Evolutionary conservation across 1,140 invertebrate species (phyloP).

Genomic region (Harlomillsia oculata): DNA sequence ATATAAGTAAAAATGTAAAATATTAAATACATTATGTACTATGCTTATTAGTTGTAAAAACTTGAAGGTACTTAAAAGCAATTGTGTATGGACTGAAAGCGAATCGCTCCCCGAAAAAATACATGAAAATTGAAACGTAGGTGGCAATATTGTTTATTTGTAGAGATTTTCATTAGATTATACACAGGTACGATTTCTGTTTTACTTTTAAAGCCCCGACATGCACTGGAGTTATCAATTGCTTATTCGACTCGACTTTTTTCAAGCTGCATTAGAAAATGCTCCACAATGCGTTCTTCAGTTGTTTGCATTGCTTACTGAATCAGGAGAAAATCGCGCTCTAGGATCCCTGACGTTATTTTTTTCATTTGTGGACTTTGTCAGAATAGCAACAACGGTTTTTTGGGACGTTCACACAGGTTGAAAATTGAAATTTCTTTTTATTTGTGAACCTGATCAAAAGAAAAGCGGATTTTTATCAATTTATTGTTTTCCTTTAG

Average conservation of each 20-base stretch:
- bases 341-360: constrained; percentile 19
- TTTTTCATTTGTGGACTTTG: constrained; percentile 31
- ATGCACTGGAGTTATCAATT: constrained; percentile 29
- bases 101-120: constrained; percentile 18
- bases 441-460: not conserved
- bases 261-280: constrained; percentile 32
- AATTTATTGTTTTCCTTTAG: constrained; percentile 2
- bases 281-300: constrained; percentile 32
- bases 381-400: constrained; percentile 21
- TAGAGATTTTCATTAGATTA: not conserved
- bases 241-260: constrained; percentile 24
- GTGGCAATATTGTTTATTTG: not conserved
- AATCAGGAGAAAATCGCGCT: constrained; percentile 10
- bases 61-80: constrained; percentile 27
- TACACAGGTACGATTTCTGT: not conserved
- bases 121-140: constrained; percentile 27
- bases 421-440: no score
- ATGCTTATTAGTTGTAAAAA: not conserved
- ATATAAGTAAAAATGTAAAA: not conserved
- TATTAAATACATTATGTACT: not conserved
- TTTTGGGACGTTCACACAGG: constrained; percentile 26
- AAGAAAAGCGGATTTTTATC: not conserved
- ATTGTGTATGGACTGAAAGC: constrained; percentile 27
- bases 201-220: constrained; percentile 19
- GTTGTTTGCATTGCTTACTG: constrained; percentile 21